Conservation (phyloP, 2,113 vertebrate species). For the Malurus alboscapulatus region DNA sequence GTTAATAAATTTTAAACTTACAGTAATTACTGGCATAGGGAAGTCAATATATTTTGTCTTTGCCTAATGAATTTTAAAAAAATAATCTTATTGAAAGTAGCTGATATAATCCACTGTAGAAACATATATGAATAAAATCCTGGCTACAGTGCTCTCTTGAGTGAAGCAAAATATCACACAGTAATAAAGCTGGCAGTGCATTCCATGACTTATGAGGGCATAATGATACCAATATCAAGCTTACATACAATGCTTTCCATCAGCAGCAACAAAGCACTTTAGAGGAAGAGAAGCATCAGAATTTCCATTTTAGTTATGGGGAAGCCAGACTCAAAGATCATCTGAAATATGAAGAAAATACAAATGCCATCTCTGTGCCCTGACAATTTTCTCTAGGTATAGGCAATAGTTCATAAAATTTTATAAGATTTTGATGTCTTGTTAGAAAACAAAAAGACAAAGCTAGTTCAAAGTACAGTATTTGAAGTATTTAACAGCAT, state of each 20-base stretch:
- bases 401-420: background rate
- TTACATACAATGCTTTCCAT: background rate
- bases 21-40: background rate
- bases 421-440: background rate
- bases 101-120: background rate
- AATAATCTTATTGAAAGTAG: background rate
- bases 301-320: background rate
- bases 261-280: background rate
- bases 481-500: background rate
- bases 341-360: background rate
- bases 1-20: background rate
- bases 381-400: background rate
- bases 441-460: background rate
- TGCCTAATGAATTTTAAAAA: background rate
- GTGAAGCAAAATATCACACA: background rate
- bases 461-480: background rate
- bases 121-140: background rate
- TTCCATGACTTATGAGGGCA: background rate
- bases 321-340: background rate
- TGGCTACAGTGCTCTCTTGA: background rate
- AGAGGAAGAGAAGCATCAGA: background rate
- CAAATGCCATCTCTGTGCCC: background rate
- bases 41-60: background rate
- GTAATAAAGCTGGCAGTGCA: background rate
- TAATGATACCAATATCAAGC: background rate